phyloP scores from a whole-genome alignment of 1,140 invertebrate species.

The Ceratina calcarata region DNA sequence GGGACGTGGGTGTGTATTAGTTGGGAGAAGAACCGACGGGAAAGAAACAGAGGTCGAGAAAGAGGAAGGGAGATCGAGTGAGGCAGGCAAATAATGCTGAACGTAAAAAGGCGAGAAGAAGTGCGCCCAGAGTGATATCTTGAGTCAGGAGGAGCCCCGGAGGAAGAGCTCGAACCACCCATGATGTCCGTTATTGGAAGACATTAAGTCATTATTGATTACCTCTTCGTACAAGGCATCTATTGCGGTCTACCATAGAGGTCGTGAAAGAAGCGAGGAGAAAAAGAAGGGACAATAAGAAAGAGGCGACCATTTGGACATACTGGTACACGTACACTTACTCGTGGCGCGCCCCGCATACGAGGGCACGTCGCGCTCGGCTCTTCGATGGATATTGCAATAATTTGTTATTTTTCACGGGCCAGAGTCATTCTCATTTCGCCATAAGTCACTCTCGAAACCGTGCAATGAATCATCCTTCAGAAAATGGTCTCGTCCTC shows the following conservation, averaged over 20 bases:
- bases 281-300: not conserved
- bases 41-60: not conserved
- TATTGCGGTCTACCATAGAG: slow-evolving; percentile 58
- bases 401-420: slow-evolving; percentile 66
- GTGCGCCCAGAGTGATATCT: slow-evolving; percentile 57
- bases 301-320: slow-evolving; percentile 22
- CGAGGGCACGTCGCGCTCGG: slow-evolving; percentile 16
- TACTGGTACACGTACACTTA: slow-evolving; percentile 51
- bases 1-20: slow-evolving; percentile 67
- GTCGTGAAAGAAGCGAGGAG: slow-evolving; percentile 53
- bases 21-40: slow-evolving; percentile 20
- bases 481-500: slow-evolving; percentile 37
- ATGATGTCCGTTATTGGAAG: slow-evolving; percentile 78
- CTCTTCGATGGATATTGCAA: slow-evolving; percentile 57
- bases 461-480: slow-evolving; percentile 43
- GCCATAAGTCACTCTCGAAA: slow-evolving; percentile 58
- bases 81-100: slow-evolving; percentile 71
- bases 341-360: slow-evolving; percentile 39
- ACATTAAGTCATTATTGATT: slow-evolving; percentile 80
- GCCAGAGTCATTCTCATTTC: slow-evolving; percentile 46
- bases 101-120: slow-evolving; percentile 63
- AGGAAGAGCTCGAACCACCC: slow-evolving; percentile 73
- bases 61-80: slow-evolving; percentile 6
- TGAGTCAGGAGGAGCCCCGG: slow-evolving; percentile 53
- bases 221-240: slow-evolving; percentile 71